Evolutionary conservation across 1,140 invertebrate species (phyloP).

Genomic region (Lepidurus couesii): DNA sequence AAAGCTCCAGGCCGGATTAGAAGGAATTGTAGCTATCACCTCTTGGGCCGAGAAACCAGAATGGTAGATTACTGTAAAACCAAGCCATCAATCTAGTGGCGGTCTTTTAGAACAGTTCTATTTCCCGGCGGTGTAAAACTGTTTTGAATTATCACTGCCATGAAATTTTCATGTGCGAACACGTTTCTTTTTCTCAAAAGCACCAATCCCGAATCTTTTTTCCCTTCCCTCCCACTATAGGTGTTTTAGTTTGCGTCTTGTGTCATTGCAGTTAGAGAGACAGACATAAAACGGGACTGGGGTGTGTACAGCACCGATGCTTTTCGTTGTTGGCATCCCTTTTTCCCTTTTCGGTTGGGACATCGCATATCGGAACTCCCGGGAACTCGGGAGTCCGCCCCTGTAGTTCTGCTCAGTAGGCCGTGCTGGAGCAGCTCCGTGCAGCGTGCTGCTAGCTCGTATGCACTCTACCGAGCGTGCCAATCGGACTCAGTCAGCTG

Average conservation of each 20-base stretch:
- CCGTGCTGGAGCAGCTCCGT: constrained; percentile 14
- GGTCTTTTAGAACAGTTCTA: background rate
- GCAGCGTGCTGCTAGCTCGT: constrained; percentile 13
- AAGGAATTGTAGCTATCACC: no score
- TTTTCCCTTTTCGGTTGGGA: background rate
- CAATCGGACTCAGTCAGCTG: constrained; percentile 20
- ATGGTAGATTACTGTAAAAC: no score
- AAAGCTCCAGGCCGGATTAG: no score
- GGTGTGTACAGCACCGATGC: background rate
- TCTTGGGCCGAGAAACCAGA: no score
- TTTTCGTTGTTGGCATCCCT: background rate
- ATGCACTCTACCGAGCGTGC: constrained; percentile 20
- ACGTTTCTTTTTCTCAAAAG: background rate
- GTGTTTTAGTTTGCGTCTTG: no score
- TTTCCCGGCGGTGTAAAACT: background rate
- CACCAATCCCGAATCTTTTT: constrained; percentile 9
- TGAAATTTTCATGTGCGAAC: background rate
- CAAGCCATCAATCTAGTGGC: background rate
- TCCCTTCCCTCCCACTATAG: no score
- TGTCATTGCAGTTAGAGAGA: background rate
- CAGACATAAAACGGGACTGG: background rate
- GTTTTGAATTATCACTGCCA: background rate
- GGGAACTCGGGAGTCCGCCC: constrained; percentile 7
- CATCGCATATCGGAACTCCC: constrained; percentile 5
- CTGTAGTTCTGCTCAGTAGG: constrained; percentile 19